These are phyloP conservation scores for Chorisops tibialis DNA, from an alignment of 2,888 invertebrate genomes.

Conservation along the genomic window DNA sequence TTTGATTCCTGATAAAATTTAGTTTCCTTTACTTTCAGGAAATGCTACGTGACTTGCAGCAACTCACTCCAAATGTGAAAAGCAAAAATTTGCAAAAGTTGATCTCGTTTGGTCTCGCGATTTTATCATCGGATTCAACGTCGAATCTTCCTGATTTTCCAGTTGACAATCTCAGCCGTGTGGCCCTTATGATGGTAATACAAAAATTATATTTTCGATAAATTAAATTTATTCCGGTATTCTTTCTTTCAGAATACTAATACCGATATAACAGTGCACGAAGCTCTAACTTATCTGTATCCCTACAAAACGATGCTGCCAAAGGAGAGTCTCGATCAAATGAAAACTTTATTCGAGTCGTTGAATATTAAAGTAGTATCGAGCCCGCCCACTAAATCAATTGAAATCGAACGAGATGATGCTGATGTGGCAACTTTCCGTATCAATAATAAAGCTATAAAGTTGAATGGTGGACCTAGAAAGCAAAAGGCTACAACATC, in stretches of 20 bases:
- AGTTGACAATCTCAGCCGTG: constrained; percentile 68
- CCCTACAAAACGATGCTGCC: constrained; percentile 77
- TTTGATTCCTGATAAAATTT: background rate
- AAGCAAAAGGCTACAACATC: constrained; percentile 39
- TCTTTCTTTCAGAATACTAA: constrained; percentile 63
- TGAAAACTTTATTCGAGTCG: constrained; percentile 67
- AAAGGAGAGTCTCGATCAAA: constrained; percentile 70
- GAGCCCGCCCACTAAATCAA: constrained; percentile 9
- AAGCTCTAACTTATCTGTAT: constrained; percentile 73
- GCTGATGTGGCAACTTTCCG: constrained; percentile 31
- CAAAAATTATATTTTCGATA: background rate
- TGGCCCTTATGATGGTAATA: constrained; percentile 54
- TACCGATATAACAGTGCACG: constrained; percentile 63
- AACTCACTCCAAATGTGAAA: constrained; percentile 56
- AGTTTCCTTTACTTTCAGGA: constrained; percentile 35
- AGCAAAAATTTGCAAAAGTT: constrained; percentile 47
- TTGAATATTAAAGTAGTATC: constrained; percentile 53
- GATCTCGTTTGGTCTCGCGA: constrained; percentile 74
- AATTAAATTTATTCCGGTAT: constrained; percentile 2
- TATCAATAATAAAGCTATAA: constrained; percentile 52
- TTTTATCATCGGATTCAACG: constrained; percentile 71
- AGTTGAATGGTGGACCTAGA: constrained; percentile 48
- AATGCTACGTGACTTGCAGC: constrained; percentile 43
- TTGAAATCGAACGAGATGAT: constrained; percentile 7
- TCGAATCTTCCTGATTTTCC: constrained; percentile 83